A percentile compares a stretch with the other conserved stretches of the same genome.
These are phyloP conservation scores for Drosophila nebulosa DNA, from an alignment of 1,140 invertebrate species.

Conservation along the genomic window DNA sequence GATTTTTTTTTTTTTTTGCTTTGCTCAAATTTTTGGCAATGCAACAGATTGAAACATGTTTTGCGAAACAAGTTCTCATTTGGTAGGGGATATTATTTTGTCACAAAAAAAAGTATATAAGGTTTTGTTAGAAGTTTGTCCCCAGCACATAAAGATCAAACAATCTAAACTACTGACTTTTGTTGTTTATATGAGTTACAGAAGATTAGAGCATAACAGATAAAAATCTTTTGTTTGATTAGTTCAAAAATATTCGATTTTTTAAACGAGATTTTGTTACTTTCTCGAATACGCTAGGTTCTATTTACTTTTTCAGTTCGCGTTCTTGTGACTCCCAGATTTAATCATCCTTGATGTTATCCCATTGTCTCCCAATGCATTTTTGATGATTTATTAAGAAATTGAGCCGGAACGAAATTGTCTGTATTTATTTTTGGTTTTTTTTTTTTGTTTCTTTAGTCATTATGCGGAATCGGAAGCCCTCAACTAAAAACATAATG, in stretches of 20 bases:
- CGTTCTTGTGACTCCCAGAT: not conserved
- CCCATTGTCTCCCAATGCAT: conserved; percentile 15
- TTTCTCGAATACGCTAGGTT: too few species aligned
- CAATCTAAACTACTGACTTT: too few species aligned
- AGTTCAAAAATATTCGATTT: too few species aligned
- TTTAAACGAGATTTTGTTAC: too few species aligned
- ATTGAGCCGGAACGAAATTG: conserved; percentile 38
- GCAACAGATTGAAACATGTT: not conserved
- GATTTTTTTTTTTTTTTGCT: not conserved
- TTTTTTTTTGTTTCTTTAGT: not conserved
- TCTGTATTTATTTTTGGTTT: not conserved
- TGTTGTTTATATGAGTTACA: too few species aligned
- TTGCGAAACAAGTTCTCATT: not conserved
- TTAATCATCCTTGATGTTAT: conserved; percentile 9
- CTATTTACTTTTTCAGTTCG: too few species aligned
- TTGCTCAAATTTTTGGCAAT: not conserved
- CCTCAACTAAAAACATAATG: conserved; percentile 14
- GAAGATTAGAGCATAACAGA: too few species aligned
- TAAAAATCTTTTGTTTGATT: too few species aligned
- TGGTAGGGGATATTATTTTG: not conserved
- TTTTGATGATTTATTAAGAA: conserved; percentile 42
- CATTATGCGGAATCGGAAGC: conserved; percentile 59
- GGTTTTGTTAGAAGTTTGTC: too few species aligned
- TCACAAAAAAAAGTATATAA: too few species aligned
- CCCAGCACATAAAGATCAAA: too few species aligned